Evolutionary conservation across 64 coral and sea anemone species (phyloP).

Genomic region (Stichodactyla mertensii): DNA sequence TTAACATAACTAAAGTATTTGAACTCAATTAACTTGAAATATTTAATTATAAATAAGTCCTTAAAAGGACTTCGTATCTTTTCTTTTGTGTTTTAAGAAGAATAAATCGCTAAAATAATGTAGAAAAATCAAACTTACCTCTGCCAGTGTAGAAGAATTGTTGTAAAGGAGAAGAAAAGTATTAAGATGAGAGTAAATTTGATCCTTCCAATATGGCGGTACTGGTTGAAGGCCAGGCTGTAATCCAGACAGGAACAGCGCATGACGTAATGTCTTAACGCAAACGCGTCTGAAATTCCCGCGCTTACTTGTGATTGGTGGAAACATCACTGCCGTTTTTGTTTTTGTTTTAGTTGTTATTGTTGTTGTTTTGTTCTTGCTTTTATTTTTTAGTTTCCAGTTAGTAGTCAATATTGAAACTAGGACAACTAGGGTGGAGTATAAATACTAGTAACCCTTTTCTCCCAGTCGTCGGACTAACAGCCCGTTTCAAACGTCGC

Average conservation of each 20-base stretch:
- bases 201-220: constrained; percentile 1
- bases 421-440: too few species aligned
- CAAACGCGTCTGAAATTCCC: constrained; percentile 13
- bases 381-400: background rate
- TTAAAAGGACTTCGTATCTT: background rate
- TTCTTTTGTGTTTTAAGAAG: background rate
- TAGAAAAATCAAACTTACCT: background rate
- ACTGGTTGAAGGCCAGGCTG: background rate
- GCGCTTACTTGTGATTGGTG: background rate
- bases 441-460: too few species aligned
- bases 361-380: too few species aligned
- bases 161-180: background rate
- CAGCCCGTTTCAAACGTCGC: too few species aligned
- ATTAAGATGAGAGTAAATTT: background rate
- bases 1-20: too few species aligned
- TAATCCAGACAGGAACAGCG: background rate
- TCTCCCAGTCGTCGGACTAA: too few species aligned
- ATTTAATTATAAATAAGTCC: too few species aligned
- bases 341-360: background rate
- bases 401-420: too few species aligned
- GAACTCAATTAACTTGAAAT: too few species aligned
- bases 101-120: background rate
- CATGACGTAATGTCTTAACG: constrained; percentile 1
- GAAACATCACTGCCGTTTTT: background rate
- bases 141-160: background rate